These are phyloP conservation scores for Amblyopsis rosae DNA, from an alignment of 2,113 vertebrate species.

Conservation along the genomic window DNA sequence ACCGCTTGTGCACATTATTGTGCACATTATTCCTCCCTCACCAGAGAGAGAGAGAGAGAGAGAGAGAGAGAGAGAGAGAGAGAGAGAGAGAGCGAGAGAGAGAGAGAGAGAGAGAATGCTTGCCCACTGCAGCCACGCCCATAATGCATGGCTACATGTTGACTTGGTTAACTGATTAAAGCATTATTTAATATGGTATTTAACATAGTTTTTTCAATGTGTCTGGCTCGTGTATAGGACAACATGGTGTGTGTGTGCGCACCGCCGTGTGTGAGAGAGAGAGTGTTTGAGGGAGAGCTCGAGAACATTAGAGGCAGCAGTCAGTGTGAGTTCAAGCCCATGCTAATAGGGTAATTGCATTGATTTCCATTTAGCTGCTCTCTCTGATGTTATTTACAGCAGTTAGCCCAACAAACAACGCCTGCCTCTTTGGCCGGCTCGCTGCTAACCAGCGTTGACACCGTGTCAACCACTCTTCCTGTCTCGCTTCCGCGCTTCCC, in stretches of 20 bases:
- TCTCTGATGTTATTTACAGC: conserved; percentile 83
- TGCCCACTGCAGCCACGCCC: conserved; percentile 16
- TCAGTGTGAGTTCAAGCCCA: conserved; percentile 69
- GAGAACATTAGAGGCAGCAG: conserved; percentile 36
- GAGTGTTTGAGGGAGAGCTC: conserved; percentile 17
- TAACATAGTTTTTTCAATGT: too few species aligned
- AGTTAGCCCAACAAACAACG: conserved; percentile 74
- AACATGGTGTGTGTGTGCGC: background rate
- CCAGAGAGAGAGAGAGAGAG: too few species aligned
- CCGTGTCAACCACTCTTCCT: conserved; percentile 51
- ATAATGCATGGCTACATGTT: background rate
- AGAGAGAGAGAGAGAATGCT: conserved; percentile 12
- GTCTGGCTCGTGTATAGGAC: background rate
- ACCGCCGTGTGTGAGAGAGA: background rate
- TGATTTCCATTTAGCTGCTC: conserved; percentile 81
- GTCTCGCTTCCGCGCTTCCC: conserved; percentile 31
- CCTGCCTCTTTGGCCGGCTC: conserved; percentile 52
- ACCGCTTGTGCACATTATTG: too few species aligned
- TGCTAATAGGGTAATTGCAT: conserved; percentile 82
- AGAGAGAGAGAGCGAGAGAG: too few species aligned
- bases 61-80: too few species aligned
- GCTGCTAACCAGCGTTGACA: conserved; percentile 71
- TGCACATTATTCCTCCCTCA: too few species aligned
- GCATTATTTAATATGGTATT: too few species aligned
- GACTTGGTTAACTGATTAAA: background rate